Conservation (phyloP, 1,140 invertebrate species). For the Drosophila trapezifrons region DNA sequence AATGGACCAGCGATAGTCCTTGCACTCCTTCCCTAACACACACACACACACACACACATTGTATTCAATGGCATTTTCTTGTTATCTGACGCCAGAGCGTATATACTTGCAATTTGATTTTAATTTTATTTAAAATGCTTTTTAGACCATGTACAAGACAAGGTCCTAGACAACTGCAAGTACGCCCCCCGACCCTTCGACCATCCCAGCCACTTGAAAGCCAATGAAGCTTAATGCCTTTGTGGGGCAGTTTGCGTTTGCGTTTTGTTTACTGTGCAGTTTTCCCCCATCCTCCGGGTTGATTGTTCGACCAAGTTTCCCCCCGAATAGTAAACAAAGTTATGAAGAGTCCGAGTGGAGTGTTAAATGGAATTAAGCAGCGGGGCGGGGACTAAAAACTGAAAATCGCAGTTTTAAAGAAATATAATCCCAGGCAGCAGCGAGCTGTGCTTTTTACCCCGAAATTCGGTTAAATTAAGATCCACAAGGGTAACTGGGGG, state of each 20-base stretch:
- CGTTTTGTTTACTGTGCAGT: conserved; percentile 38
- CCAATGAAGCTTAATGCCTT: conserved; percentile 71
- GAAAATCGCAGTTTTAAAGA: conserved; percentile 4
- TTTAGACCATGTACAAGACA: conserved; percentile 60
- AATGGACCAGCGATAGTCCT: conserved; percentile 32
- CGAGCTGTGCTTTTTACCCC: not conserved
- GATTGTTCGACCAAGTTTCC: conserved; percentile 17
- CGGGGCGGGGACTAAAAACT: conserved; percentile 8
- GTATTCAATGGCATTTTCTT: conserved; percentile 69
- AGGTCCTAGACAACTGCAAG: conserved; percentile 24
- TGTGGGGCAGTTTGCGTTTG: conserved; percentile 50
- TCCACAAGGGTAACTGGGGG: conserved; percentile 27
- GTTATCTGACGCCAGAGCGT: conserved; percentile 56
- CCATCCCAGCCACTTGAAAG: conserved; percentile 43
- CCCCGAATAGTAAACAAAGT: conserved; percentile 39
- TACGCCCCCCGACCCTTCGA: too few relatives aligned
- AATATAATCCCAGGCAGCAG: not conserved
- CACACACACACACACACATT: conserved; percentile 27
- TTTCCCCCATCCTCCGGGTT: not conserved
- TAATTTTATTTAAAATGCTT: conserved; percentile 81
- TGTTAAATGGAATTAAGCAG: conserved; percentile 46
- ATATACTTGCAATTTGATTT: conserved; percentile 72
- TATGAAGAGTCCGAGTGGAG: conserved; percentile 49
- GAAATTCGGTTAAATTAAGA: conserved; percentile 62
- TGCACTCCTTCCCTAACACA: conserved; percentile 11